Conservation (phyloP, 37 sponge, comb jelly and placozoan genomes). For the Crambe crambe region DNA sequence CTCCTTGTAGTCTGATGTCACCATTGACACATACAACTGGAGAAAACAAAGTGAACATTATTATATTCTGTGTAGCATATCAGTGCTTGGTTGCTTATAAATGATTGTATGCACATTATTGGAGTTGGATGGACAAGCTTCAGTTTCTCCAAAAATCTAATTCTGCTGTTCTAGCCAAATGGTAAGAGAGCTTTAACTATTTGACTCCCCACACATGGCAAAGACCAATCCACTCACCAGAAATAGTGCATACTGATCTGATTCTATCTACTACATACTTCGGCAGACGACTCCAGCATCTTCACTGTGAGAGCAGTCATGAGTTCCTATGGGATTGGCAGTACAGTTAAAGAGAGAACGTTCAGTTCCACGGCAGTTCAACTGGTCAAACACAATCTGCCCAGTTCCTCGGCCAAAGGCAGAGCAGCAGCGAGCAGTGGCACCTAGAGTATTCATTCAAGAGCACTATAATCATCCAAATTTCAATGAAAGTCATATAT, state of each 20-base stretch:
- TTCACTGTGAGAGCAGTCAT: not conserved
- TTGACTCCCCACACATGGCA: too few relatives aligned
- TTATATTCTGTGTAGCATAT: too few relatives aligned
- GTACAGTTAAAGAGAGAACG: not conserved
- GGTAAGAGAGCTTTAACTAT: too few relatives aligned
- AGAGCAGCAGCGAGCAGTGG: not conserved
- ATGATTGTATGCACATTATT: too few relatives aligned
- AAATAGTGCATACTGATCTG: not conserved
- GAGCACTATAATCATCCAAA: not conserved
- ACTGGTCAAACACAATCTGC: not conserved
- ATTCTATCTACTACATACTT: not conserved
- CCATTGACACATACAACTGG: not conserved
- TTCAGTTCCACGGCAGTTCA: not conserved
- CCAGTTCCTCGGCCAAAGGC: not conserved
- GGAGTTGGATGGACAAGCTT: too few relatives aligned
- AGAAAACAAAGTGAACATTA: too few relatives aligned
- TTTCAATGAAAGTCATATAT: not conserved
- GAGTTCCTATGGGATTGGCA: not conserved
- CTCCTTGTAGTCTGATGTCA: not conserved
- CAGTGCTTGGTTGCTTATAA: too few relatives aligned
- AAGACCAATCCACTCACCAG: not conserved
- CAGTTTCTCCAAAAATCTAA: too few relatives aligned
- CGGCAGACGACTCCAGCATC: not conserved
- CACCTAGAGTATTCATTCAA: not conserved
- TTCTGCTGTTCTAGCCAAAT: too few relatives aligned